Evolutionary conservation across 1,140 invertebrate genomes (phyloP).

Genomic region (Drosophila obscura): DNA sequence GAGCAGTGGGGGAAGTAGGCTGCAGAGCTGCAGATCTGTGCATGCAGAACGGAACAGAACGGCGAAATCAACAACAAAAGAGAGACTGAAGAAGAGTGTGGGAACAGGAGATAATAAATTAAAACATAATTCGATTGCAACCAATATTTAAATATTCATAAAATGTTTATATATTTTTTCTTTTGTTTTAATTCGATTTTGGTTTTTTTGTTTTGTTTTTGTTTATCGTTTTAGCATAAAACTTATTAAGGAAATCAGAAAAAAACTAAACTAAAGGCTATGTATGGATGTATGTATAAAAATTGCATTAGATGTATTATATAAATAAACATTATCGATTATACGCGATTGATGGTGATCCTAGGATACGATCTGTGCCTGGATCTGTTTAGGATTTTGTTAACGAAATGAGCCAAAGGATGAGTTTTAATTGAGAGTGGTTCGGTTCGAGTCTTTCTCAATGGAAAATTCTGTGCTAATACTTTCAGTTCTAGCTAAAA

Average conservation of each 20-base stretch:
- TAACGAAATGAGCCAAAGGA: slow-evolving; percentile 55
- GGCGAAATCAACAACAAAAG: slow-evolving; percentile 44
- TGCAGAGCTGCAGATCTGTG: slow-evolving; percentile 20
- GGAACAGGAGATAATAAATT: slow-evolving; percentile 29
- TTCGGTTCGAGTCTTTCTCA: too few species aligned
- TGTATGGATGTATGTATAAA: slow-evolving; percentile 27
- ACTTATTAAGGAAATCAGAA: slow-evolving; percentile 79
- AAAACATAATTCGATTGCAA: slow-evolving; percentile 62
- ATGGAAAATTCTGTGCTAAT: slow-evolving; percentile 39
- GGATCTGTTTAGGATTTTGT: slow-evolving; percentile 37
- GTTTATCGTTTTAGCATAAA: slow-evolving; percentile 53
- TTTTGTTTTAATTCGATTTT: slow-evolving; percentile 44
- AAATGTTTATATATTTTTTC: slow-evolving; percentile 70
- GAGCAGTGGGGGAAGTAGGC: slow-evolving; percentile 15
- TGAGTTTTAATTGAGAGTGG: slow-evolving; percentile 17
- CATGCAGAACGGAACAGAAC: slow-evolving; percentile 20
- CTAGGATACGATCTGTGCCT: slow-evolving; percentile 12
- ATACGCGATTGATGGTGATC: slow-evolving; percentile 22
- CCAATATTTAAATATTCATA: slow-evolving; percentile 75
- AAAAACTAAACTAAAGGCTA: slow-evolving; percentile 35
- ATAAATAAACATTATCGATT: slow-evolving; percentile 58
- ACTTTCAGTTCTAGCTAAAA: slow-evolving; percentile 46
- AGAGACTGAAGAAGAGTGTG: slow-evolving; percentile 14
- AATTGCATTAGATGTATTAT: slow-evolving; percentile 66
- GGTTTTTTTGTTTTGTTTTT: slow-evolving; percentile 39